These are phyloP conservation scores for Pteruthius melanotis DNA, from an alignment of 2,113 vertebrate species.

Conservation along the genomic window DNA sequence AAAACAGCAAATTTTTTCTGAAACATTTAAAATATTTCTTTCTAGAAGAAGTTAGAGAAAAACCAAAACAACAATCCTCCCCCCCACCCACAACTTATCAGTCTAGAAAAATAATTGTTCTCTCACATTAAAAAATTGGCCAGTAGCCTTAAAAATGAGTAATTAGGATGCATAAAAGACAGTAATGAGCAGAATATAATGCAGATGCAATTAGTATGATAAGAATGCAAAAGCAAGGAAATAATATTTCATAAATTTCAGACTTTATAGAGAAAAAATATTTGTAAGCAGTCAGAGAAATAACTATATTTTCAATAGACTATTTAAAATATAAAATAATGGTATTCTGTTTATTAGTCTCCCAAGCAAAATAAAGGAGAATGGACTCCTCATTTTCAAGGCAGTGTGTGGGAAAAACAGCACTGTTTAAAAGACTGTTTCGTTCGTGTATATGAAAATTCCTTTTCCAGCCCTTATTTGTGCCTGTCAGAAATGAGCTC, in stretches of 20 bases:
- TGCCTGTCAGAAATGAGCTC: background rate
- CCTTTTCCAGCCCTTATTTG: background rate
- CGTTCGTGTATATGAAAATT: background rate
- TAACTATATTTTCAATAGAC: background rate
- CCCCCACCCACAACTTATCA: fast-evolving
- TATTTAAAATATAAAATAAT: background rate
- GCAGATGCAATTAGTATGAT: background rate
- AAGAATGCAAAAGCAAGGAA: background rate
- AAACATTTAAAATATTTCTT: background rate
- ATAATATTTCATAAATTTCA: background rate
- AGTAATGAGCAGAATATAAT: background rate
- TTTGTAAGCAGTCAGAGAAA: background rate
- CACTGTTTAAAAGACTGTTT: background rate
- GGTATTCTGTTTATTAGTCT: background rate
- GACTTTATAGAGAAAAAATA: background rate
- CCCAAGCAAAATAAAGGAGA: background rate
- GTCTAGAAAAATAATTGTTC: background rate
- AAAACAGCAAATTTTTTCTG: background rate
- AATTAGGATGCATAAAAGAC: background rate
- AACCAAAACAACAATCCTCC: no score
- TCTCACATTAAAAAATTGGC: background rate
- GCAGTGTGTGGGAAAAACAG: background rate
- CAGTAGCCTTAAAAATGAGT: background rate
- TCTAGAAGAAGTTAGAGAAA: background rate
- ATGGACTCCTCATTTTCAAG: background rate